Conservation (phyloP, 2,113 vertebrate species). For the Phoenicopterus ruber region DNA sequence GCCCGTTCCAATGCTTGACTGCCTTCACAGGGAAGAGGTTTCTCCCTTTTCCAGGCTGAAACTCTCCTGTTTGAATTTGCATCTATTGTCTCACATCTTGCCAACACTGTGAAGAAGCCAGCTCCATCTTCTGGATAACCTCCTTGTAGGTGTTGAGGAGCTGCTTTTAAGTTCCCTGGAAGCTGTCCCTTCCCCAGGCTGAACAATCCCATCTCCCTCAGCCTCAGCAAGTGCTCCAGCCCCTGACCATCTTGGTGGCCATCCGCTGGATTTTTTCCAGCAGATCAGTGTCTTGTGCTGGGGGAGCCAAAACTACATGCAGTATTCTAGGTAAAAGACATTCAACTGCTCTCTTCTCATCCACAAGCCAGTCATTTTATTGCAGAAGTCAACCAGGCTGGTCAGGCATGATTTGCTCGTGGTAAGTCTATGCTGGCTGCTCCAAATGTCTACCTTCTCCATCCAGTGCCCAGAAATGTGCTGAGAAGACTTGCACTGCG, state of each 20-base stretch:
- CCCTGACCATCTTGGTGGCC: neutral
- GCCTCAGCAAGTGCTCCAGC: neutral
- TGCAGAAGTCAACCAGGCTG: neutral
- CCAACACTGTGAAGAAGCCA: neutral
- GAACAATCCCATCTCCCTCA: neutral
- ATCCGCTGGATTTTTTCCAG: neutral
- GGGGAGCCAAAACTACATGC: neutral
- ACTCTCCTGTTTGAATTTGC: neutral
- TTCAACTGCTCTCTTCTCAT: rapidly evolving
- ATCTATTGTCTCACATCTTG: neutral
- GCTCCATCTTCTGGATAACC: neutral
- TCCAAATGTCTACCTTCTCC: neutral
- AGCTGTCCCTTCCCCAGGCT: neutral
- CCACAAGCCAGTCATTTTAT: neutral
- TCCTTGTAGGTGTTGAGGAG: neutral
- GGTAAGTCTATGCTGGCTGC: neutral
- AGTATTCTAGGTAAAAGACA: neutral
- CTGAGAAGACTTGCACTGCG: neutral
- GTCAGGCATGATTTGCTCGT: neutral
- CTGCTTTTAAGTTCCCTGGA: neutral
- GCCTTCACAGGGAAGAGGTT: neutral
- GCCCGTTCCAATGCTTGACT: neutral
- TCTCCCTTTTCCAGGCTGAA: neutral
- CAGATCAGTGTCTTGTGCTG: neutral
- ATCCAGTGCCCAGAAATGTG: neutral